Conservation (phyloP, 2,888 invertebrate genomes). For the Noctuana brunneofusca region DNA sequence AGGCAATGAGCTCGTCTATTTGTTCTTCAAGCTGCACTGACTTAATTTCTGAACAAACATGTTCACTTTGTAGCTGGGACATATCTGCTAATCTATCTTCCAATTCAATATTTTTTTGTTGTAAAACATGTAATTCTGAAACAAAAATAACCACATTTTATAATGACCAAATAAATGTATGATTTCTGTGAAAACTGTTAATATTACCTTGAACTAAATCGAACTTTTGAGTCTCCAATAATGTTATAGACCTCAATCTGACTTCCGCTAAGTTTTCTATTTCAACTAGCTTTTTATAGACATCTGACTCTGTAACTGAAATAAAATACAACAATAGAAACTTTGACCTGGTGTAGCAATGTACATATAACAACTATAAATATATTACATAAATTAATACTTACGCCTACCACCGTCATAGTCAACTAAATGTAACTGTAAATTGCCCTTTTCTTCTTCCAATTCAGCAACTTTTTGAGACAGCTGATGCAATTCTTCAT, state of each 20-base stretch:
- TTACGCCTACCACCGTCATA: constrained; percentile 88
- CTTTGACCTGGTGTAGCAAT: background rate
- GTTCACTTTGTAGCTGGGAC: constrained; percentile 84
- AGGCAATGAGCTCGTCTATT: constrained; percentile 81
- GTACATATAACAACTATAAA: background rate
- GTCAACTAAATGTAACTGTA: constrained; percentile 92
- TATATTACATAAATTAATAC: constrained; percentile 41
- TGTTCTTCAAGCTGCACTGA: constrained; percentile 91
- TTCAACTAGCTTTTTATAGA: constrained; percentile 75
- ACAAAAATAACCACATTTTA: constrained; percentile 36
- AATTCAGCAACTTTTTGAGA: constrained; percentile 91
- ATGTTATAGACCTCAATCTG: constrained; percentile 83
- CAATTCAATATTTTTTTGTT: constrained; percentile 84
- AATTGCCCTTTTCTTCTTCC: constrained; percentile 95
- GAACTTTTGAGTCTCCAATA: constrained; percentile 86
- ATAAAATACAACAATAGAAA: constrained; percentile 35
- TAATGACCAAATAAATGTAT: background rate
- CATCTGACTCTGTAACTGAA: constrained; percentile 78
- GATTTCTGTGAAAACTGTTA: background rate
- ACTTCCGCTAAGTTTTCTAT: constrained; percentile 77
- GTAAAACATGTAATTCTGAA: constrained; percentile 80
- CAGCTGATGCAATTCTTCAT: constrained; percentile 84
- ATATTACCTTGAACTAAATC: constrained; percentile 84
- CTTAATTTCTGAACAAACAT: constrained; percentile 90
- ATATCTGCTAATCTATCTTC: constrained; percentile 84